Evolutionary conservation across 2,113 vertebrate genomes (phyloP).

Genomic region (Bujurquina vittata): DNA sequence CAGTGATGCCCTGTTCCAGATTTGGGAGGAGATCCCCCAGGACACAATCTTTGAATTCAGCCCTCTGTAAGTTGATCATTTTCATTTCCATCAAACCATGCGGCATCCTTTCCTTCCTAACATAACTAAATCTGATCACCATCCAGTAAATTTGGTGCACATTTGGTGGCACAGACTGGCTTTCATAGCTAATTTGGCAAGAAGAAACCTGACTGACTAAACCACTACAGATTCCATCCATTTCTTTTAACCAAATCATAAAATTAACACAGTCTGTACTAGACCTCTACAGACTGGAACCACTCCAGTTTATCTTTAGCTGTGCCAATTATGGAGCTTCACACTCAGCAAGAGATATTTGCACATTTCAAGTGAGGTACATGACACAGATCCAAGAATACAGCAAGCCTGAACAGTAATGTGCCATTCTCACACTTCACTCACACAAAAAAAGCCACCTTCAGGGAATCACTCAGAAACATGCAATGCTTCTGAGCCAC

Average conservation of each 20-base stretch:
- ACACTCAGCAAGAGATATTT: background rate
- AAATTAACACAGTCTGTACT: conserved; percentile 13
- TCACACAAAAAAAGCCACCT: background rate
- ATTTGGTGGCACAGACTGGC: conserved; percentile 1
- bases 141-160: background rate
- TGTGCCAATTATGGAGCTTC: conserved; percentile 21
- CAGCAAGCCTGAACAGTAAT: background rate
- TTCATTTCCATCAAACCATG: too few species aligned
- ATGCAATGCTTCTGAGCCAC: background rate
- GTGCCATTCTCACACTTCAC: background rate
- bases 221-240: background rate
- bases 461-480: background rate
- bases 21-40: too few species aligned
- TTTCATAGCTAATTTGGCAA: background rate
- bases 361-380: conserved; percentile 5
- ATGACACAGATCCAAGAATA: background rate
- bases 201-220: background rate
- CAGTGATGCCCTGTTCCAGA: too few species aligned
- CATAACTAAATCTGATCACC: background rate
- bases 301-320: conserved; percentile 13
- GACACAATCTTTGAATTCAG: too few species aligned
- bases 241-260: background rate
- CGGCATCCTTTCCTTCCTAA: too few species aligned
- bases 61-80: too few species aligned
- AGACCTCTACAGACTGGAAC: conserved; percentile 18